These are phyloP conservation scores for Marmota flaviventris DNA, from an alignment of 2,113 vertebrate species.

Conservation along the genomic window DNA sequence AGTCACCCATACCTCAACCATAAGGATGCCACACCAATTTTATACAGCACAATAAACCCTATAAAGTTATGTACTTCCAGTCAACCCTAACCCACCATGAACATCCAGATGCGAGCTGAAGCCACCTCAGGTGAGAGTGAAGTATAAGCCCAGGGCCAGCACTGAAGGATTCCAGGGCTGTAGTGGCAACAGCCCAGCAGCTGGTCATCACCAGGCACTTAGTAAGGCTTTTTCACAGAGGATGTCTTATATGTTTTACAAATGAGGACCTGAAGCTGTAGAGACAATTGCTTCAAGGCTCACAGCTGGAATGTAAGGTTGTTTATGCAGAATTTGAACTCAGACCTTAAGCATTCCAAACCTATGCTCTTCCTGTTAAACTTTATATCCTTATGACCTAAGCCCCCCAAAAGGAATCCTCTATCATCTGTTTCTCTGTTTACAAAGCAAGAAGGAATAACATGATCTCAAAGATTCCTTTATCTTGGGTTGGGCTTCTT, in stretches of 20 bases:
- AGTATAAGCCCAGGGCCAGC: neutral
- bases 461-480: neutral
- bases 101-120: neutral
- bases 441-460: neutral
- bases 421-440: slow-evolving; percentile 6
- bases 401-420: neutral
- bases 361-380: slow-evolving; percentile 33
- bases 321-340: slow-evolving; percentile 16
- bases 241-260: neutral
- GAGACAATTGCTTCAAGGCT: slow-evolving; percentile 6
- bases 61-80: neutral
- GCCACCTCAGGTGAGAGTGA: neutral
- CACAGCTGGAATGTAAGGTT: neutral
- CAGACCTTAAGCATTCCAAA: slow-evolving; percentile 24
- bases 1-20: neutral
- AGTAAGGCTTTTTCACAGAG: neutral
- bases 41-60: neutral
- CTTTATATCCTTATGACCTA: neutral
- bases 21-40: neutral
- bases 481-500: neutral
- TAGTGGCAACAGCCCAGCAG: neutral
- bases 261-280: neutral
- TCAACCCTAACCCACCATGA: neutral
- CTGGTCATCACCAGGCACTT: neutral
- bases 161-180: neutral